Percentiles rank a stretch among this genome's conserved stretches.
Evolutionary conservation across 2,797 vertebrate species (phyloP).

Genomic region (Melanotaenia parkinsoni): DNA sequence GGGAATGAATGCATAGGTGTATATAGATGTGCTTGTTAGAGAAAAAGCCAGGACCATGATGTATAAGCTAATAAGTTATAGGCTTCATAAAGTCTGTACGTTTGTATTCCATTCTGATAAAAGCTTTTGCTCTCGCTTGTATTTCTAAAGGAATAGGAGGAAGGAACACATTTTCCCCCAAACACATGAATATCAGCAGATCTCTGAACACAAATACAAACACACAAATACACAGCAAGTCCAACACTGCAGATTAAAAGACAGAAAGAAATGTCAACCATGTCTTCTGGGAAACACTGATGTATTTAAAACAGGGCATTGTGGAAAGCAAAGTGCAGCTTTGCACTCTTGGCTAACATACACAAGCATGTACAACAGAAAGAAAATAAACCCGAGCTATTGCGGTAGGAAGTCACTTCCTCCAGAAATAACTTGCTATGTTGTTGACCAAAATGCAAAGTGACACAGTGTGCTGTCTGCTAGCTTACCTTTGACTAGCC

Average conservation of each 20-base stretch:
- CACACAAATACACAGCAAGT: constrained; percentile 9
- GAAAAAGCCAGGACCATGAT: constrained; percentile 7
- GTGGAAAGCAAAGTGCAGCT: constrained; percentile 25
- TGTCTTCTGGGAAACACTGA: constrained; percentile 35
- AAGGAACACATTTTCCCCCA: constrained; percentile 31
- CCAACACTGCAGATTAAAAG: constrained; percentile 19
- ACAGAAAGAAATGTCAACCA: constrained; percentile 48
- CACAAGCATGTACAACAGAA: neutral
- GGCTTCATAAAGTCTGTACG: neutral
- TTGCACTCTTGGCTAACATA: constrained; percentile 12
- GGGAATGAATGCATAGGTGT: neutral
- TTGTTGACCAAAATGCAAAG: constrained; percentile 60
- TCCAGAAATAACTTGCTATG: constrained; percentile 56
- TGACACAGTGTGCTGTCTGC: constrained; percentile 64
- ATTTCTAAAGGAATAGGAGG: neutral
- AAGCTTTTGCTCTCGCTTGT: neutral
- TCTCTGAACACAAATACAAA: constrained; percentile 23
- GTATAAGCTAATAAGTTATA: neutral
- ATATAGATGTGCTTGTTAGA: neutral
- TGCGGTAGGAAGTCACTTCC: constrained; percentile 24
- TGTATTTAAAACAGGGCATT: constrained; percentile 22
- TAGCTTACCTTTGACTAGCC: constrained; percentile 55
- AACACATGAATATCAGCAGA: constrained; percentile 26
- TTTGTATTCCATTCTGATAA: neutral
- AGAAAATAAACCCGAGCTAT: constrained; percentile 12